These are phyloP conservation scores for Tupaia chinensis DNA, from an alignment of 2,113 vertebrate species.

Conservation along the genomic window DNA sequence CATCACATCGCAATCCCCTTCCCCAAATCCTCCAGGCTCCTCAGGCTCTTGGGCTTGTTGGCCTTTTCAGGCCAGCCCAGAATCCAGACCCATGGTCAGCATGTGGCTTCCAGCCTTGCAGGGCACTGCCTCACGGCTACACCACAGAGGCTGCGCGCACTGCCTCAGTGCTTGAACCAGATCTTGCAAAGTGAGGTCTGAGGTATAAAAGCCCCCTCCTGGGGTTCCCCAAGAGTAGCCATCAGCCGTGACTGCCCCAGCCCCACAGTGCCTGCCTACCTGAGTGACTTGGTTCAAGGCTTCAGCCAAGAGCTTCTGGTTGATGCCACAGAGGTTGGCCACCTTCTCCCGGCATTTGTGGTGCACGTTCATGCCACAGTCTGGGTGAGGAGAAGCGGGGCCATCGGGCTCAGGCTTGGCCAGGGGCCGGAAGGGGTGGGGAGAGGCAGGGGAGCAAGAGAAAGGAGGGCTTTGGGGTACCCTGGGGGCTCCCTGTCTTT, in stretches of 20 bases:
- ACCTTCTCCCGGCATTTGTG: constrained; percentile 99
- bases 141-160: too few species aligned
- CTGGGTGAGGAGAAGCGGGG: constrained; percentile 81
- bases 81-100: too few species aligned
- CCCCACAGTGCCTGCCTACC: constrained; percentile 82
- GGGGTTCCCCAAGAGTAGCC: background rate
- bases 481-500: background rate
- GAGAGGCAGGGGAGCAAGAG: background rate
- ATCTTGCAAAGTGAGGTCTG: background rate
- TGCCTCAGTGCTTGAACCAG: background rate
- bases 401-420: background rate
- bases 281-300: constrained; percentile 97
- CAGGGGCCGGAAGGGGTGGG: background rate
- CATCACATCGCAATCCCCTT: too few species aligned
- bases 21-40: too few species aligned
- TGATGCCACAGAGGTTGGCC: constrained; percentile 99
- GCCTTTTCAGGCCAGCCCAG: too few species aligned
- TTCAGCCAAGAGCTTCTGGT: constrained; percentile 98
- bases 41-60: too few species aligned
- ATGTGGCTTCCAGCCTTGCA: too few species aligned
- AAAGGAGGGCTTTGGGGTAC: background rate
- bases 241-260: background rate
- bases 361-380: constrained; percentile 98
- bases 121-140: too few species aligned
- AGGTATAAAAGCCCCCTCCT: background rate